Base-by-base conservation (phyloP, 2,888 invertebrate genomes). In the Mythimna albipuncta region DNA sequence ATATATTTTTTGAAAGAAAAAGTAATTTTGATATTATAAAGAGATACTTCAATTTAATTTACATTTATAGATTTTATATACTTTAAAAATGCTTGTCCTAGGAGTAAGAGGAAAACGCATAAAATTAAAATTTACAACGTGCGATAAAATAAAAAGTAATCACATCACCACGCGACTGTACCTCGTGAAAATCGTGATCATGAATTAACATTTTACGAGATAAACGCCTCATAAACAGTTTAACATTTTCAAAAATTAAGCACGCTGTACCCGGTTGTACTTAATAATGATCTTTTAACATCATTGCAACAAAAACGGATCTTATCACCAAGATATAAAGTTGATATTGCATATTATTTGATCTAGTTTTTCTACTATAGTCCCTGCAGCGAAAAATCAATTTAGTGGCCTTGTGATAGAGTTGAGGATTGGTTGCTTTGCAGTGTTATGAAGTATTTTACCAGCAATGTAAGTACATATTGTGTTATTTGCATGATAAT, bases 171-270 rank as follows among this genome's bases (percentile, higher is more conserved):
- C 75, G 5, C 62, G 72, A 73, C 73, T 79, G 82, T 87, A 84
- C 82, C 59, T 69, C 67, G 52, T 79, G 72, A 69, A 75, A 65
- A 82, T 79, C 84, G 71, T 75, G 79, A 79, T 81, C 85, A 65
- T 84, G 83, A 86, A 85, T 86, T 86, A 86, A 82, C 78, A 77
- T 85, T 88, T 85, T 82, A 89, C 85, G 87, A 87, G 79, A 81
- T 75, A 74, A 85, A 67, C 58, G 76, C 58, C 75, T 69, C 80
- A 73, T 83, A 82, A 81, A 88, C 79, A 72, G 79, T 78, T 81
- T 74, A 83, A 84, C 79, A 76, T 84, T 85, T 75, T 69, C 47
- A 72, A 86, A 84, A 85, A 87, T 86, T 84, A 79, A 82, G 55
- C 73, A 26, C 68, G 64, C 19, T 77, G 64, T 75, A 38, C 72